A percentile compares a stretch with the other conserved stretches of the same genome.
Conservation (phyloP, 2,888 invertebrate species). For the Leptinotarsa juncta region DNA sequence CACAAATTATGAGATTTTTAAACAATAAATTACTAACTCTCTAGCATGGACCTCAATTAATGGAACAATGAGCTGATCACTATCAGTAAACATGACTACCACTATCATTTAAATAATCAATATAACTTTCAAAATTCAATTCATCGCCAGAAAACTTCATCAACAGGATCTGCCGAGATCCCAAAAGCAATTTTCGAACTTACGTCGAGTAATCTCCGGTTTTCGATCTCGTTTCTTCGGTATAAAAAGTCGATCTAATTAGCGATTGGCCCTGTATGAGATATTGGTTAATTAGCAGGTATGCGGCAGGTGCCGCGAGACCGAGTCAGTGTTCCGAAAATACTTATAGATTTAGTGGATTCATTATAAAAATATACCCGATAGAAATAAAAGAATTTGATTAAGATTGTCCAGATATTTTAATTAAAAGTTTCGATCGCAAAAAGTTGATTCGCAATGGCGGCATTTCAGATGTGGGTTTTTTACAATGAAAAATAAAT, state of each 20-base stretch:
- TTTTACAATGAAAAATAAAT: background rate
- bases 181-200: slow-evolving; percentile 4
- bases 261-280: slow-evolving; percentile 45
- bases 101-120: too few relatives aligned
- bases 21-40: too few relatives aligned
- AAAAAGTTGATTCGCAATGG: background rate
- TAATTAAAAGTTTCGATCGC: slow-evolving; percentile 59
- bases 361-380: slow-evolving; percentile 57
- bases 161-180: background rate
- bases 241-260: slow-evolving; percentile 43
- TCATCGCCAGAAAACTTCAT: background rate
- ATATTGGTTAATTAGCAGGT: slow-evolving; percentile 55
- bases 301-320: slow-evolving; percentile 46
- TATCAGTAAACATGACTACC: too few relatives aligned
- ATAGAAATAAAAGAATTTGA: slow-evolving; percentile 54
- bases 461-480: slow-evolving; percentile 11
- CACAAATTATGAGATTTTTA: too few relatives aligned
- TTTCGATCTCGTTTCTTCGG: slow-evolving; percentile 28
- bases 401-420: slow-evolving; percentile 63
- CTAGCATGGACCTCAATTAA: too few relatives aligned
- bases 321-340: slow-evolving; percentile 43
- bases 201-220: slow-evolving; percentile 30
- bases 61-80: too few relatives aligned
- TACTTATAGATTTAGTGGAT: slow-evolving; percentile 54
- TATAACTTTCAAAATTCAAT: background rate